Base-by-base conservation (phyloP, 2,797 vertebrate genomes). In the Gymnoscopelus microlampas region DNA sequence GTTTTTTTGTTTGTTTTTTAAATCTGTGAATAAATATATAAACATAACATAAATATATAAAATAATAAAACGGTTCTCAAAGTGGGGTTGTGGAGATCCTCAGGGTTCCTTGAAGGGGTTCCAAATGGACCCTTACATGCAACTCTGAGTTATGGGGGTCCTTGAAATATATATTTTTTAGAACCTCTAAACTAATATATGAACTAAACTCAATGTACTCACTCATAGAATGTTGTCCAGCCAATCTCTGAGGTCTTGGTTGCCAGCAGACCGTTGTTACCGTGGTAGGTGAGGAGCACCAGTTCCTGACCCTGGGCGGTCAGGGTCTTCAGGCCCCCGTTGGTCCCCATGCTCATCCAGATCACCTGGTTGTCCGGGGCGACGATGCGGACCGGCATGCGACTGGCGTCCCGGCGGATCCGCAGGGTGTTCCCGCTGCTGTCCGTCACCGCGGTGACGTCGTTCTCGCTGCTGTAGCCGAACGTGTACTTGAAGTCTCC, bases 191-290 rank as follows among this genome's bases (percentile, higher is more conserved):
- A 32, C 29, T 32, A 32, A 32, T 32, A 35, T 35, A 29, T 29
- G 2, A 29, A 29, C 57, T 58, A 68, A 9, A 66, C n/a, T 50
- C 26, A 10, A 67, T 50, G 14, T 89, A 96, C 98, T 96, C 91
- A 99, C 98, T 99, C 97, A 74, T 97, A 99, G 87, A 99, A 99
- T 0, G 97, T 98, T 1, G 97, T 98, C 98, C 98, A 99, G 69
- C 98, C 98, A 15, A 96, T 99, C 85, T 97, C 95, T 7, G 95
- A 97, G 0, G 96, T 99, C 91, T 98, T 99, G 1, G 97, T 99
- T 57, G 98, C 98, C 77, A 99, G 85, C 57, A 99, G 95, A 4
- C 97, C 98, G 3, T 96, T 99, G 74, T 95, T 98, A 55, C 97
- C 97, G 1, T 99, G 98, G 90, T 99, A 99, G 1, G 98, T 99